Evolutionary conservation across 2,113 vertebrate genomes (phyloP).

Genomic region (Bufo gargarizans): DNA sequence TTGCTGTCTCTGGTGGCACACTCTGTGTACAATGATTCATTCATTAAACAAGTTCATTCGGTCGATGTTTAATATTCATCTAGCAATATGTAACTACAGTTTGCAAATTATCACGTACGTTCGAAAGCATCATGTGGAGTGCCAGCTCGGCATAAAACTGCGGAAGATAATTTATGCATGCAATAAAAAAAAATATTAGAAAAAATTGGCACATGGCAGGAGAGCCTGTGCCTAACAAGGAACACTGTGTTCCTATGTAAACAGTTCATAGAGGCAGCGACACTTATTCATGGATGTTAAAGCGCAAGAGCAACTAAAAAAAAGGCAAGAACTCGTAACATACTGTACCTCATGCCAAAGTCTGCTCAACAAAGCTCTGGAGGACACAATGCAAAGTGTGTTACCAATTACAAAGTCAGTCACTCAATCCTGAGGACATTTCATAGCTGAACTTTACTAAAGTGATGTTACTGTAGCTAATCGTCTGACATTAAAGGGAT

Average conservation of each 20-base stretch:
- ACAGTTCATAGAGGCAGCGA: background rate
- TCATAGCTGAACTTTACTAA: background rate
- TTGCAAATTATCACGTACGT: background rate
- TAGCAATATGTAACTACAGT: background rate
- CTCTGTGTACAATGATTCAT: background rate
- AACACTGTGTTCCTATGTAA: constrained; percentile 50
- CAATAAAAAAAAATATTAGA: constrained; percentile 27
- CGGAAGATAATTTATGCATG: background rate
- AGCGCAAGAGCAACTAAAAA: background rate
- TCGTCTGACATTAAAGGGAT: too few relatives aligned
- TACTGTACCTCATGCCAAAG: background rate
- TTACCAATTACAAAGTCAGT: constrained; percentile 39
- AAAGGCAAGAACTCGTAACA: background rate
- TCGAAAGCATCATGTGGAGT: background rate
- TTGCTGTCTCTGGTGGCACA: background rate
- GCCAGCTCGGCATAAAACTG: background rate
- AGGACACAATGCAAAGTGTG: constrained; percentile 36
- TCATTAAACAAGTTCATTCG: background rate
- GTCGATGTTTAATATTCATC: background rate
- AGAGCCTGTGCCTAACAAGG: constrained; percentile 7
- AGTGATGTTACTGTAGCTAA: too few relatives aligned
- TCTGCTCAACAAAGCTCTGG: constrained; percentile 10
- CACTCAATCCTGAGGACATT: background rate
- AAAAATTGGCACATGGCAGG: background rate
- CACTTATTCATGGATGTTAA: constrained; percentile 1